These are phyloP conservation scores for Glyphotaelius pellucidus DNA, from an alignment of 2,888 invertebrate genomes.

Conservation along the genomic window DNA sequence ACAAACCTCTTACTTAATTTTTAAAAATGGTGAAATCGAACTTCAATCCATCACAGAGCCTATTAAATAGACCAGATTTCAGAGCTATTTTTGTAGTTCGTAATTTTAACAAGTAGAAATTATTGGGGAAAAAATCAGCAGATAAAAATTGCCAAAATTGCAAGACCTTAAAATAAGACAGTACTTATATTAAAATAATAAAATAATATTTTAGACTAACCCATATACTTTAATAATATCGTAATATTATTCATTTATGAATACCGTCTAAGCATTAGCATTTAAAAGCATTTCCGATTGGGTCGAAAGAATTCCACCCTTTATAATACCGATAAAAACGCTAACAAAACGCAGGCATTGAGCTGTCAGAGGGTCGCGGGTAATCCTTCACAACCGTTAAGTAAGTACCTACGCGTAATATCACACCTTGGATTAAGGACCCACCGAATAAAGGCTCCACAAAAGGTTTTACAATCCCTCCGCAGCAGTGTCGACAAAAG, in stretches of 20 bases:
- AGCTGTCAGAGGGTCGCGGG: conserved; percentile 25
- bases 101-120: no score
- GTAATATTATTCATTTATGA: neutral
- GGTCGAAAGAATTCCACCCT: neutral
- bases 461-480: conserved; percentile 24
- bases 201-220: no score
- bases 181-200: neutral
- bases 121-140: no score
- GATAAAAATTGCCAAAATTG: no score
- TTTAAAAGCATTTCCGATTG: neutral
- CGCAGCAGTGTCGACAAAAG: neutral
- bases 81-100: no score
- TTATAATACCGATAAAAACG: neutral
- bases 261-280: neutral
- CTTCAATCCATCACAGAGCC: no score
- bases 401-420: neutral
- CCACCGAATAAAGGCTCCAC: neutral
- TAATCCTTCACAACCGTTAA: conserved; percentile 34
- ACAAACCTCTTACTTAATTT: no score
- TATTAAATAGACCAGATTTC: no score
- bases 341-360: conserved; percentile 12
- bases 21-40: no score
- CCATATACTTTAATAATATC: neutral
- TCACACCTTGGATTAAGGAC: conserved; percentile 34
- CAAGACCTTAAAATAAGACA: neutral